Evolutionary conservation across 1,140 invertebrate genomes (phyloP), one percentile per base, ranked within the genome.

Genomic region (Rhyacophila brunnea): DNA sequence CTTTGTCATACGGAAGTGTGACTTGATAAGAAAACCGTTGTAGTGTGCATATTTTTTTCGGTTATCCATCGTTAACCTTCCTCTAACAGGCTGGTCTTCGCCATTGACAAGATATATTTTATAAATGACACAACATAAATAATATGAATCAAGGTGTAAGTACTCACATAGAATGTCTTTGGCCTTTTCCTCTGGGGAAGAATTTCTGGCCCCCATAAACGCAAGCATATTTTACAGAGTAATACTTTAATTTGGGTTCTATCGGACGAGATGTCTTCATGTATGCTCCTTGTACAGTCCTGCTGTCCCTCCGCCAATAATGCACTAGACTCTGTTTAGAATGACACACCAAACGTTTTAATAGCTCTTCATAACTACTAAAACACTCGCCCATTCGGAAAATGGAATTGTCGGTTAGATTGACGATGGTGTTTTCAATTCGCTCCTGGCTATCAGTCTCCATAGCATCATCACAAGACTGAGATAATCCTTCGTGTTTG

Each of bases 131-230:
- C n/a, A n/a, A n/a, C n/a, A n/a, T n/a, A n/a, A n/a, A n/a, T n/a
- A n/a, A n/a, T n/a, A n/a, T n/a, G n/a, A n/a, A n/a, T n/a, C n/a
- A n/a, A n/a, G n/a, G n/a, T n/a, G n/a, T n/a, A n/a, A n/a, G n/a
- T 58, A 63, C 45, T 53, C 40, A 55, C 36, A 67, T 55, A 7
- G 36, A 53, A 48, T 47, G 18, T 64, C 77, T 66, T 47, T 73
- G 67, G 1, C 76, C 76, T 47, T 71, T 71, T 49, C 75, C 75
- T 49, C 74, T 68, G 7, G 75, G 70, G 35, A 74, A 64, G 55
- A 77, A 77, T 42, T 75, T 77, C 48, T 77, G 74, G 11, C 77
- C 77, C 1, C 77, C 77, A 60, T 75, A 77, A 46, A 79, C 75
- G 51, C 77, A 79, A 0, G 77, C 75, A 67, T 75, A 79, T 56